A percentile compares a stretch with the other conserved stretches of the same genome.
phyloP scores from a whole-genome alignment of 2,797 vertebrate genomes.

The Enteromius trimaculatus region DNA sequence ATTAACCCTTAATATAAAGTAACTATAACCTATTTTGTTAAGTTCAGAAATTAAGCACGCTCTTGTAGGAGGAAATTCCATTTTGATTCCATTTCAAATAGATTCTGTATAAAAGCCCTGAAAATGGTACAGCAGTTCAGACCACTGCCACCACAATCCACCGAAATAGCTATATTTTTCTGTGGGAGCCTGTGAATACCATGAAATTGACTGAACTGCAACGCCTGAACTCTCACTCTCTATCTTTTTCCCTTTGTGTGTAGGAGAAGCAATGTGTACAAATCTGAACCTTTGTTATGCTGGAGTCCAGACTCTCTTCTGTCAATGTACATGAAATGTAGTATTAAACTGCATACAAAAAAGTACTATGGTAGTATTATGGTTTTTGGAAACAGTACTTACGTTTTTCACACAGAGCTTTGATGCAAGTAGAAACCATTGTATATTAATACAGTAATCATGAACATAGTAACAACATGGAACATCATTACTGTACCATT shows the following conservation, averaged over 20 bases:
- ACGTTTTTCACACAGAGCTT: neutral
- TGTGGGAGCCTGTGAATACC: constrained; percentile 28
- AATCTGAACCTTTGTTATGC: constrained; percentile 26
- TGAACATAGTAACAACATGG: neutral
- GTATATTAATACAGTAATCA: neutral
- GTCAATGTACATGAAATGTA: constrained; percentile 28
- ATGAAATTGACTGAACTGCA: constrained; percentile 45
- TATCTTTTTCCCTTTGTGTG: constrained; percentile 26
- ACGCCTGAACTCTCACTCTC: constrained; percentile 25
- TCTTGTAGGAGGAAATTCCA: constrained; percentile 21
- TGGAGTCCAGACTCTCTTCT: constrained; percentile 22
- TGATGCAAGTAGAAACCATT: constrained; percentile 16
- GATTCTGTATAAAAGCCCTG: constrained; percentile 13
- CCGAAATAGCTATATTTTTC: constrained; percentile 21
- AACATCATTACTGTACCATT: neutral
- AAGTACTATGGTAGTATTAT: constrained; percentile 17
- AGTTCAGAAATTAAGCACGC: constrained; percentile 3
- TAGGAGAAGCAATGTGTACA: constrained; percentile 11
- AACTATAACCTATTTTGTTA: constrained; percentile 19
- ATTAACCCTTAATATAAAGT: constrained; percentile 24
- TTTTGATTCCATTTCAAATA: constrained; percentile 11
- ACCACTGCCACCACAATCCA: constrained; percentile 26
- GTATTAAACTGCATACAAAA: constrained; percentile 41
- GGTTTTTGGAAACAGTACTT: neutral
- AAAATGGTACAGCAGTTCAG: constrained; percentile 24